Evolutionary conservation across 1,140 invertebrate genomes (phyloP).

Genomic region (Panagrolaimus sp.): DNA sequence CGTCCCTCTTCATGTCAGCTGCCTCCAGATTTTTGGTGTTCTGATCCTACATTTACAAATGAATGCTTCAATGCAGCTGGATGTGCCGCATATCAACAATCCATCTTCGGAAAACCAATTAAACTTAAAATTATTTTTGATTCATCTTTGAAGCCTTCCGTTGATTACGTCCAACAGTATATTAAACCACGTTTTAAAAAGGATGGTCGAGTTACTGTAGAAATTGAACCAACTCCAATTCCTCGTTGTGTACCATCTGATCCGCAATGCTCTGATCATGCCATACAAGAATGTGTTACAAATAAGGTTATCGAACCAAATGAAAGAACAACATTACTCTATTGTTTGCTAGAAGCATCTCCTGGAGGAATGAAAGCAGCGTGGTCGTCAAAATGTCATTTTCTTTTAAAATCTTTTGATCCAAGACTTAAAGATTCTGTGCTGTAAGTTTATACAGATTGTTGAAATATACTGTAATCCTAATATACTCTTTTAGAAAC

Average conservation of each 20-base stretch:
- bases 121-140: slow-evolving; percentile 21
- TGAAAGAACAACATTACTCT: slow-evolving; percentile 8
- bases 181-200: slow-evolving; percentile 22
- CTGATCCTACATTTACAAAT: slow-evolving; percentile 20
- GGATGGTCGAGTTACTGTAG: slow-evolving; percentile 17
- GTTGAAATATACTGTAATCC: not conserved
- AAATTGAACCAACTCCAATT: slow-evolving; percentile 28
- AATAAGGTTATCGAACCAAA: slow-evolving; percentile 12
- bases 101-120: slow-evolving; percentile 25
- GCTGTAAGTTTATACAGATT: slow-evolving; percentile 13
- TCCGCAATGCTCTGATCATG: slow-evolving; percentile 5
- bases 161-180: slow-evolving; percentile 22
- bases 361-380: slow-evolving; percentile 17
- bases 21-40: slow-evolving; percentile 29
- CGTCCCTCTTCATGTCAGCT: slow-evolving; percentile 10
- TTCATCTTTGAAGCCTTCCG: not conserved
- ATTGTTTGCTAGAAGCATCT: slow-evolving; percentile 21
- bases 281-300: slow-evolving; percentile 22
- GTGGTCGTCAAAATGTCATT: slow-evolving; percentile 13
- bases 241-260: slow-evolving; percentile 1
- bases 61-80: slow-evolving; percentile 19
- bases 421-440: not conserved
- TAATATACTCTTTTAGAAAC: slow-evolving; percentile 15
- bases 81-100: slow-evolving; percentile 18
- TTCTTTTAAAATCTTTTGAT: slow-evolving; percentile 6